These are phyloP conservation scores for Protosalanx chinensis DNA, from an alignment of 2,797 vertebrate genomes.

Conservation along the genomic window DNA sequence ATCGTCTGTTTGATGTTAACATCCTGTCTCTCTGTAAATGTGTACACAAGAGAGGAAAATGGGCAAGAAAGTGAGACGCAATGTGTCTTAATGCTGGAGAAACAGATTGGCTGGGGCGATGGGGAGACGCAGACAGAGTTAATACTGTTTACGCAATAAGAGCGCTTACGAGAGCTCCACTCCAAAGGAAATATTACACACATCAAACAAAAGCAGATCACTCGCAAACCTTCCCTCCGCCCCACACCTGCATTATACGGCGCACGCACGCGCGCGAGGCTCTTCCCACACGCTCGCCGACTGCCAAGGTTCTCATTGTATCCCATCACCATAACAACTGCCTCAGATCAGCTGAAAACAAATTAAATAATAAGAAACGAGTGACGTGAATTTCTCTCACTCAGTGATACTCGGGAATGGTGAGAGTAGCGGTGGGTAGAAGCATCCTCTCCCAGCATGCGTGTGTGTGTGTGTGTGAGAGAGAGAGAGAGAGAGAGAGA, in stretches of 20 bases:
- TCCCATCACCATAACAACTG: conserved; percentile 82
- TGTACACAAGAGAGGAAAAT: too few species aligned
- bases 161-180: neutral
- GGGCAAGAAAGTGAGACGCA: too few species aligned
- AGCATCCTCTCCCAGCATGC: conserved; percentile 27
- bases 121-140: too few species aligned
- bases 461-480: conserved; percentile 26
- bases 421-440: conserved; percentile 51
- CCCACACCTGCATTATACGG: conserved; percentile 39
- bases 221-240: conserved; percentile 28
- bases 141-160: too few species aligned
- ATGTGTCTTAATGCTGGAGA: too few species aligned
- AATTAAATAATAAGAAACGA: conserved; percentile 12
- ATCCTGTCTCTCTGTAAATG: too few species aligned
- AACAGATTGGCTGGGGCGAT: too few species aligned
- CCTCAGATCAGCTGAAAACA: conserved; percentile 49
- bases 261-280: conserved; percentile 37
- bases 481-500: too few species aligned
- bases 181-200: conserved; percentile 53
- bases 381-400: conserved; percentile 65
- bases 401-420: conserved; percentile 61
- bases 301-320: conserved; percentile 70
- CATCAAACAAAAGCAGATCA: conserved; percentile 52
- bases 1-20: too few species aligned
- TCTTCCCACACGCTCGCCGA: conserved; percentile 60